Evolutionary conservation across 2,888 invertebrate genomes (phyloP).

Genomic region (Rugalucina vietnamica): DNA sequence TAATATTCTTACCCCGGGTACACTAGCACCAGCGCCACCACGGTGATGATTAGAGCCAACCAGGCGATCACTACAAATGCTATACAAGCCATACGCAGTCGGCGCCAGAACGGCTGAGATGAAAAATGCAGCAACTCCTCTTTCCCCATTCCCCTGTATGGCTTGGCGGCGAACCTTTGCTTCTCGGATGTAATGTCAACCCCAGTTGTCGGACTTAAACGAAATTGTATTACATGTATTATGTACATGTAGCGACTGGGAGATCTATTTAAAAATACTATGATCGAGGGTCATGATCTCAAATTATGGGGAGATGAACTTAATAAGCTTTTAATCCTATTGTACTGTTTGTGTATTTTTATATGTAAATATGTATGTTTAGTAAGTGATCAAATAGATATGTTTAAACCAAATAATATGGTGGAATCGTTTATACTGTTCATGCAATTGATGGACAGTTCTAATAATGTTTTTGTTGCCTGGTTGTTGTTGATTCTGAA

Average conservation of each 20-base stretch:
- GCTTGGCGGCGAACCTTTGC: slow-evolving; percentile 36
- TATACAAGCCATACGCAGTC: slow-evolving; percentile 76
- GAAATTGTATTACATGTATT: background rate
- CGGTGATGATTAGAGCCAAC: slow-evolving; percentile 80
- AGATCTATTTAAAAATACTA: background rate
- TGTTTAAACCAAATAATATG: no score
- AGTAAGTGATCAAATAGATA: no score
- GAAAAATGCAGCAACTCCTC: slow-evolving; percentile 80
- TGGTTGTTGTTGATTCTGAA: no score
- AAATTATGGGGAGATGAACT: background rate
- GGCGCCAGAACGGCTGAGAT: slow-evolving; percentile 79
- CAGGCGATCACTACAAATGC: slow-evolving; percentile 75
- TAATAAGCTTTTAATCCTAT: no score
- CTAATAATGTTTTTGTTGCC: no score
- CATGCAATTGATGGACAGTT: no score
- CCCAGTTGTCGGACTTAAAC: slow-evolving; percentile 35
- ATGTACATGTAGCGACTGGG: background rate
- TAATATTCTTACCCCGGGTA: slow-evolving; percentile 73
- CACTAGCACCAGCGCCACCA: slow-evolving; percentile 78
- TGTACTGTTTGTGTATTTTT: no score
- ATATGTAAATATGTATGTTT: no score
- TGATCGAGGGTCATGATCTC: background rate
- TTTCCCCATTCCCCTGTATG: slow-evolving; percentile 81
- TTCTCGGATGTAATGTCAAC: slow-evolving; percentile 18
- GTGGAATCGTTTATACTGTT: no score